These are phyloP conservation scores for Sebastes trivittatus DNA, from an alignment of 2,797 vertebrate genomes.

Conservation along the genomic window DNA sequence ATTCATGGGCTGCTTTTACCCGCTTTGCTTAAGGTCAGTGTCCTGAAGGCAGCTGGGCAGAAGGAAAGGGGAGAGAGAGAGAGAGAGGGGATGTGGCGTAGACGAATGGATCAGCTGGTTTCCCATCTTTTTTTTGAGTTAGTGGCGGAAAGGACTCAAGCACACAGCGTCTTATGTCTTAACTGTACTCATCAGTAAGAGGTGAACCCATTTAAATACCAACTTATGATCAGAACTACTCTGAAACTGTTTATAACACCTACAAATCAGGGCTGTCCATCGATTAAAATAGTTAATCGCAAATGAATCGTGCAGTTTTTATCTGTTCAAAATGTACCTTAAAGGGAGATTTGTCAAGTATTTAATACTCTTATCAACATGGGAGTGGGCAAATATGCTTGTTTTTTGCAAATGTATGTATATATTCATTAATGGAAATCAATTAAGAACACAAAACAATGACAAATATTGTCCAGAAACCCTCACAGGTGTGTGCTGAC, in stretches of 20 bases:
- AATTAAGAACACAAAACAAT: no score
- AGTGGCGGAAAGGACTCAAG: neutral
- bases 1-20: conserved; percentile 83
- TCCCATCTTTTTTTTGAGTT: neutral
- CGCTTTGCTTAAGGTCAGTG: conserved; percentile 78
- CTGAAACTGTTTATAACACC: neutral
- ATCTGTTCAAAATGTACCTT: no score
- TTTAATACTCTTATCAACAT: no score
- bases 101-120: conserved; percentile 16
- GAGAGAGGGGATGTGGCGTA: neutral
- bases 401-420: no score
- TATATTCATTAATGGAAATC: no score
- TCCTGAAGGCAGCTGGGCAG: conserved; percentile 64
- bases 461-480: no score
- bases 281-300: no score
- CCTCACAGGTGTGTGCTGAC: no score
- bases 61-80: conserved; percentile 26
- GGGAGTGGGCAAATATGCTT: no score
- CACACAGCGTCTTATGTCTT: neutral
- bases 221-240: neutral
- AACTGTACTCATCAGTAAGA: neutral
- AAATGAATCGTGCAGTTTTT: no score
- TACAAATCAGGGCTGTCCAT: neutral
- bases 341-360: no score
- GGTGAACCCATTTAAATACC: neutral